phyloP scores from a whole-genome alignment of 2,888 invertebrate genomes.

The Macrostomum cliftonense region DNA sequence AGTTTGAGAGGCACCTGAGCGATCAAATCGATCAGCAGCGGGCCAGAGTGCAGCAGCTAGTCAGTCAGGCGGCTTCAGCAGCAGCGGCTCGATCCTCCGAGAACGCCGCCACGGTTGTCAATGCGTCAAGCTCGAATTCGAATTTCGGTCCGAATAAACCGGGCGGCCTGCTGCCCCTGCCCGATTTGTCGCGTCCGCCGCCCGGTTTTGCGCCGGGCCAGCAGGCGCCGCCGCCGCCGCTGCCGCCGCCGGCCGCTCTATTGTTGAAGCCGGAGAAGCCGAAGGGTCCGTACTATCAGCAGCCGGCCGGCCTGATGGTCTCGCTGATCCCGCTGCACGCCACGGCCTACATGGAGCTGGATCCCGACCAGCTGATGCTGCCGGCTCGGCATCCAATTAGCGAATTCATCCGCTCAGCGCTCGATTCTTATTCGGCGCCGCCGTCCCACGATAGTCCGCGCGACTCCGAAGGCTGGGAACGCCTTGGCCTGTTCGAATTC shows the following conservation, averaged over 20 bases:
- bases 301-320: slow-evolving; percentile 91
- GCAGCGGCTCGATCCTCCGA: neutral
- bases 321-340: slow-evolving; percentile 80
- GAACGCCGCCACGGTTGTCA: neutral
- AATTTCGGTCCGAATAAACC: neutral
- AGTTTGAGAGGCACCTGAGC: slow-evolving; percentile 4
- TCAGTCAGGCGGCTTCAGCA: neutral
- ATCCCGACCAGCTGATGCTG: slow-evolving; percentile 68
- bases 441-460: slow-evolving; percentile 83
- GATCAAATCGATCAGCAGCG: slow-evolving; percentile 8
- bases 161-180: slow-evolving; percentile 23
- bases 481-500: slow-evolving; percentile 85
- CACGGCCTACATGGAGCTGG: slow-evolving; percentile 66
- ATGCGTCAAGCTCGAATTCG: too few relatives aligned
- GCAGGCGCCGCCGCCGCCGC: neutral
- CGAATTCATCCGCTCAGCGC: slow-evolving; percentile 71
- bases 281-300: slow-evolving; percentile 72
- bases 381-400: slow-evolving; percentile 87
- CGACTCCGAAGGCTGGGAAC: slow-evolving; percentile 93
- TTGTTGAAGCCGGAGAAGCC: neutral
- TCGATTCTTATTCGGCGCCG: slow-evolving; percentile 82
- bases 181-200: slow-evolving; percentile 31
- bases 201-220: slow-evolving; percentile 21
- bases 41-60: neutral
- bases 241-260: slow-evolving; percentile 45